A percentile compares a stretch with the other conserved stretches of the same genome.
phyloP scores from a whole-genome alignment of 37 sponge, comb jelly and placozoan species.

The Aplysina aerophoba region DNA sequence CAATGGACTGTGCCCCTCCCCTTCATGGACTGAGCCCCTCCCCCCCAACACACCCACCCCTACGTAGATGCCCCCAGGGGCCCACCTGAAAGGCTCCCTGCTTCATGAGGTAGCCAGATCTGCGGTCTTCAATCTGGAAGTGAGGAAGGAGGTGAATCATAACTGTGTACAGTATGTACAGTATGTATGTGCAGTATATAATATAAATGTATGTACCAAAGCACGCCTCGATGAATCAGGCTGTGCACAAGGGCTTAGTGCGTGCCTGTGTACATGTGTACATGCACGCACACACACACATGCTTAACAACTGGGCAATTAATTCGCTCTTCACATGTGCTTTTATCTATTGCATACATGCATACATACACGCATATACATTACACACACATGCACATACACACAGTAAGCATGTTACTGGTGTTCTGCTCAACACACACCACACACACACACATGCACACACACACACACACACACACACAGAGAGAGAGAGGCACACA shows the following conservation, averaged over 20 bases:
- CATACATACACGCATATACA: background rate
- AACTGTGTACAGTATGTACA: too few relatives aligned
- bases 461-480: conserved; percentile 33
- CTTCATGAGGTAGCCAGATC: conserved; percentile 53
- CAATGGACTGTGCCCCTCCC: background rate
- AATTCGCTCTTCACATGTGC: too few relatives aligned
- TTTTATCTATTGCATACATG: background rate
- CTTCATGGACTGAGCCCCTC: background rate
- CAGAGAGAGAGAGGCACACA: conserved; percentile 21
- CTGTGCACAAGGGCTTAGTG: too few relatives aligned
- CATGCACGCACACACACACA: background rate
- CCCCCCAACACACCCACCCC: conserved; percentile 4
- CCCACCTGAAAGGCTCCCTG: conserved; percentile 68
- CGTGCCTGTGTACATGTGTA: background rate
- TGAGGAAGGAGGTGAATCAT: too few relatives aligned
- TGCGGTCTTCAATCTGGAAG: conserved; percentile 45
- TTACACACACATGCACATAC: conserved; percentile 13
- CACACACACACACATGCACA: conserved; percentile 20
- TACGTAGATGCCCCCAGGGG: too few relatives aligned
- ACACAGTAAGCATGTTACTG: background rate
- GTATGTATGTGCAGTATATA: too few relatives aligned
- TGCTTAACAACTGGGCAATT: too few relatives aligned
- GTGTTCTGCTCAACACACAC: background rate
- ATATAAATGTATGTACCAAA: too few relatives aligned
- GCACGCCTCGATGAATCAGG: too few relatives aligned